Base-by-base conservation (phyloP, 2,113 vertebrate species). In the Ceratotherium simum region DNA sequence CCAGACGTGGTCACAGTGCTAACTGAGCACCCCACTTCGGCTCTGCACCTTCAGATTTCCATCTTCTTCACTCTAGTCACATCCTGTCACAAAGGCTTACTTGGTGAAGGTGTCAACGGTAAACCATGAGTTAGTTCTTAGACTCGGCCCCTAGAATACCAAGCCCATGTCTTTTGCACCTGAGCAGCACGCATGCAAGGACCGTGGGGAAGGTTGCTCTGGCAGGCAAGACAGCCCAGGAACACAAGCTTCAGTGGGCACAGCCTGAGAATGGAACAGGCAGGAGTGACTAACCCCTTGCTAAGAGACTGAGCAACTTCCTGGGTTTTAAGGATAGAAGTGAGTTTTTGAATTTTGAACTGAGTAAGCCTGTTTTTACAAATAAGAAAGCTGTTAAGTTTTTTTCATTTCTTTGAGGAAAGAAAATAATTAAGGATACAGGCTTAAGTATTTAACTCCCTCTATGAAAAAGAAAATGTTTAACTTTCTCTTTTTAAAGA, bases 71-170 rank as follows among this genome's bases (percentile, higher is more conserved):
- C 5, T 20, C 25, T 5, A 1, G 33, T 23, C 56, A 33, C 3
- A 0, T n/a, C 51, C 36, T 4, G 2, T 64, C 62, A 31, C 48
- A 25, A 23, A 31, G 31, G 6, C 23, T 46, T 33, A 20, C 33
- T 13, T 36, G 69, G 16, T 29, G 16, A 60, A 23, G n/a, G n/a
- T 54, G 46, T 9, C 36, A 16, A 42, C 62, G 12, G 51, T 48
- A 92, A 75, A 51, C 80, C 51, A 31, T 13, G 13, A 85, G 3
- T 17, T 78, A 54, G 25, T 39, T 54, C 70, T 33, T 29, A 36
- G 14, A 29, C 0, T 4, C 36, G 3, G 17, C 8, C 8, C 51
- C 31, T 2, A 1, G n/a, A 48, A 14, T 1, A n/a, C 16, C 27
- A 29, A 25, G 36, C 3, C 64, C 25, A 20, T 6, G 11, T 13